These are phyloP conservation scores for Plagodis dolabraria DNA, from an alignment of 2,888 invertebrate genomes.

Conservation along the genomic window DNA sequence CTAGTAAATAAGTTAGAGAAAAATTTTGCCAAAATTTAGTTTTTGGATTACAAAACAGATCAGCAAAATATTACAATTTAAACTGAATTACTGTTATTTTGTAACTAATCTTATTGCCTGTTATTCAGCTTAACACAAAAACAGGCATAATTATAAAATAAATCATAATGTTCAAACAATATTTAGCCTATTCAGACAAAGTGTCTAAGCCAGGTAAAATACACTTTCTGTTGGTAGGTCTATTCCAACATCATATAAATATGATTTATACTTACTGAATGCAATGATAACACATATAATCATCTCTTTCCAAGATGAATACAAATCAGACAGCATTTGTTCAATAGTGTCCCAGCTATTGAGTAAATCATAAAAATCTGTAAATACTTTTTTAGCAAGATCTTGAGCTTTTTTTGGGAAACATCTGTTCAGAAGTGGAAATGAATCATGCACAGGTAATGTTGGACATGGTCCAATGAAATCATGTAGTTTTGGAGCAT, in stretches of 20 bases:
- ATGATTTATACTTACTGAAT: conserved; percentile 87
- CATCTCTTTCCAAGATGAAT: conserved; percentile 94
- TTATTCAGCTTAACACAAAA: too few relatives aligned
- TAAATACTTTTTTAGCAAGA: conserved; percentile 85
- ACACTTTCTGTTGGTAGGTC: too few relatives aligned
- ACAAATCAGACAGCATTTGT: conserved; percentile 94
- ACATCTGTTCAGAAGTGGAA: conserved; percentile 93
- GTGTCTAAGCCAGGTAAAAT: too few relatives aligned
- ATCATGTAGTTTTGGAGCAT: conserved; percentile 67
- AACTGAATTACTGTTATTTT: too few relatives aligned
- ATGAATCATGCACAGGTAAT: conserved; percentile 91
- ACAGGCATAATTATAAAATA: too few relatives aligned
- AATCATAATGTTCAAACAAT: too few relatives aligned
- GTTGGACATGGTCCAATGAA: conserved; percentile 91
- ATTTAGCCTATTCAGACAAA: too few relatives aligned
- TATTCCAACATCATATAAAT: background rate
- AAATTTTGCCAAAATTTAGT: too few relatives aligned
- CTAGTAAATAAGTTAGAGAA: too few relatives aligned
- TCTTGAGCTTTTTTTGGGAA: conserved; percentile 90
- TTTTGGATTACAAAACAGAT: too few relatives aligned
- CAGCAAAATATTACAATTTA: too few relatives aligned
- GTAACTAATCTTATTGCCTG: too few relatives aligned
- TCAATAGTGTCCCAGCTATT: conserved; percentile 96
- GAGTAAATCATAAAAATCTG: conserved; percentile 91
- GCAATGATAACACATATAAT: conserved; percentile 91